These are phyloP conservation scores for Cerastis leucographa DNA, from an alignment of 2,888 invertebrate species.

Conservation along the genomic window DNA sequence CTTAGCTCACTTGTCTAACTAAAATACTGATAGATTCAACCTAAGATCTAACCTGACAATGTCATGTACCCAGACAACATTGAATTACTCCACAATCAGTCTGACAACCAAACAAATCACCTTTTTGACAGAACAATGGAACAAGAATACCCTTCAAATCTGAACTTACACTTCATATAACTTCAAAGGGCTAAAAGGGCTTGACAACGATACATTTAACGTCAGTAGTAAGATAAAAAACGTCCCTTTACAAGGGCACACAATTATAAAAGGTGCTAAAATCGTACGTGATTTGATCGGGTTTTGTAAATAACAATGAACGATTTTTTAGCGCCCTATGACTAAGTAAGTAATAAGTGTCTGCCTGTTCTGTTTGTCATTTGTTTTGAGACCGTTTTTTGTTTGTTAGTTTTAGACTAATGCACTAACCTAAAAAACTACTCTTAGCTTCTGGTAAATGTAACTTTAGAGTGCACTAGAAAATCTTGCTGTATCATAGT, in stretches of 20 bases:
- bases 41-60: conserved; percentile 34
- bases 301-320: conserved; percentile 52
- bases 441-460: neutral
- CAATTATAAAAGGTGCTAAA: conserved; percentile 38
- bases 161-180: conserved; percentile 19
- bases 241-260: conserved; percentile 43
- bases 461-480: conserved; percentile 13
- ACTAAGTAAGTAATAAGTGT: conserved; percentile 26
- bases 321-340: conserved; percentile 37
- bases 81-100: conserved; percentile 27
- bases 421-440: conserved; percentile 1
- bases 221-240: conserved; percentile 36
- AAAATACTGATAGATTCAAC: conserved; percentile 41
- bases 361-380: conserved; percentile 32
- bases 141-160: conserved; percentile 29
- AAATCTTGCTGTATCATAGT: neutral
- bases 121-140: conserved; percentile 25
- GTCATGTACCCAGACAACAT: conserved; percentile 31
- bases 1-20: neutral
- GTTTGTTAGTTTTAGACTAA: neutral
- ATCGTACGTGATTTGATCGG: conserved; percentile 56
- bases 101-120: conserved; percentile 27
- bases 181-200: conserved; percentile 23
- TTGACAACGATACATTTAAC: conserved; percentile 10
- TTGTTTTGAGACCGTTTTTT: conserved; percentile 31